Base-by-base conservation (phyloP, 2,113 vertebrate genomes). In the Dicaeum eximium region DNA sequence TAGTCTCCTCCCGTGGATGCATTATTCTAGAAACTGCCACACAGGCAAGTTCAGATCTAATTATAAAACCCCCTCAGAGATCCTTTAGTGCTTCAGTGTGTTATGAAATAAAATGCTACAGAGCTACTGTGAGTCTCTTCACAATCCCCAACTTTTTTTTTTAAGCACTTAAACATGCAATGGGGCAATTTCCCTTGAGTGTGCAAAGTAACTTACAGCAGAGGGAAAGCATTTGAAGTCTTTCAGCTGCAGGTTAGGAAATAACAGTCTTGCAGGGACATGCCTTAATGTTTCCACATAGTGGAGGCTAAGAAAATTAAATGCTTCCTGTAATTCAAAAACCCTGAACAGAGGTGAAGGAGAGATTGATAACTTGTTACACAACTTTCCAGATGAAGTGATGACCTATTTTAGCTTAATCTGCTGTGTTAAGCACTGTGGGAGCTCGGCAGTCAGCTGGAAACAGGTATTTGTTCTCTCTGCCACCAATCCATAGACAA, bases 231-330 rank as follows among this genome's bases (percentile, higher is more conserved):
- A 19, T 47, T 31, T 83, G 60, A 44, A 83, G 75, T 35, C 42
- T 33, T 94, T 87, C 85, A 82, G 71, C 74, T 73, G 82, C 61
- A 15, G 58, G 35, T 95, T 97, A 88, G 81, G 94, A 97, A 95
- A 93, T 62, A 93, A 77, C 50, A 70, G 72, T 90, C 96, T 58
- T 96, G 95, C 95, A 94, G 72, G 60, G 88, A 86, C 95, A 90
- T 94, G 96, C 88, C 95, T 90, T 78, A 71, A 35, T 3, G 1
- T 93, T 94, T 93, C 80, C 80, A 92, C 91, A 95, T 40, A 86
- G 80, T 28, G 51, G 27, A 73, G 78, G 81, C 85, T 73, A 86
- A 78, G 74, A 90, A 80, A 88, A 89, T 54, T 13, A 89, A 96
- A 90, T 25, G 35, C 92, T 97, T 97, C 94, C 95, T 74, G 64